These are phyloP conservation scores for Lydus trimaculatus DNA, from an alignment of 2,888 invertebrate species.

Conservation along the genomic window DNA sequence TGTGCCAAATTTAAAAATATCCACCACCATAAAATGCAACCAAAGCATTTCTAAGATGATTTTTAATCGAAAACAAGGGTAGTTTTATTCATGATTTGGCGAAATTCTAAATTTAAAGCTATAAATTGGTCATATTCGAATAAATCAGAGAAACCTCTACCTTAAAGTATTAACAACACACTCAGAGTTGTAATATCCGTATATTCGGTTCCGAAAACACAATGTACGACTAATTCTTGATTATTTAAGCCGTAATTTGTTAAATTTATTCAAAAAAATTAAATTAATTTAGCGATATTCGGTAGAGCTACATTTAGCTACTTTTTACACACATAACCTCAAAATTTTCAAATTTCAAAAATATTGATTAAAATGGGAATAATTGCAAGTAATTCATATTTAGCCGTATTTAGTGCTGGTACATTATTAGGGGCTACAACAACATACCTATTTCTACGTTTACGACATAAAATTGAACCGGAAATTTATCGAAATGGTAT, in stretches of 20 bases:
- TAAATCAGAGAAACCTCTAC: too few relatives aligned
- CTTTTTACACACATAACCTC: not conserved
- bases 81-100: too few relatives aligned
- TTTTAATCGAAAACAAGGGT: not conserved
- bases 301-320: too few relatives aligned
- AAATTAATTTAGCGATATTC: too few relatives aligned
- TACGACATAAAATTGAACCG: slow-evolving; percentile 35
- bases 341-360: not conserved
- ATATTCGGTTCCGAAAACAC: too few relatives aligned
- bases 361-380: slow-evolving; percentile 46
- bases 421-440: slow-evolving; percentile 52
- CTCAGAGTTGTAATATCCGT: too few relatives aligned
- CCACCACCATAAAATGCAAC: not conserved
- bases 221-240: too few relatives aligned
- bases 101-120: not conserved
- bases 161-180: too few relatives aligned
- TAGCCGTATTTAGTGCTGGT: slow-evolving; percentile 52
- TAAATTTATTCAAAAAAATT: not conserved
- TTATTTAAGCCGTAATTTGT: too few relatives aligned
- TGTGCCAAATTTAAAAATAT: not conserved
- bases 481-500: slow-evolving; percentile 48
- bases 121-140: too few relatives aligned
- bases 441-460: slow-evolving; percentile 47
- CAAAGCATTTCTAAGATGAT: not conserved
- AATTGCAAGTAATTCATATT: slow-evolving; percentile 47